phyloP scores from a whole-genome alignment of 2,888 invertebrate genomes.

The Lampropteryx suffumata region DNA sequence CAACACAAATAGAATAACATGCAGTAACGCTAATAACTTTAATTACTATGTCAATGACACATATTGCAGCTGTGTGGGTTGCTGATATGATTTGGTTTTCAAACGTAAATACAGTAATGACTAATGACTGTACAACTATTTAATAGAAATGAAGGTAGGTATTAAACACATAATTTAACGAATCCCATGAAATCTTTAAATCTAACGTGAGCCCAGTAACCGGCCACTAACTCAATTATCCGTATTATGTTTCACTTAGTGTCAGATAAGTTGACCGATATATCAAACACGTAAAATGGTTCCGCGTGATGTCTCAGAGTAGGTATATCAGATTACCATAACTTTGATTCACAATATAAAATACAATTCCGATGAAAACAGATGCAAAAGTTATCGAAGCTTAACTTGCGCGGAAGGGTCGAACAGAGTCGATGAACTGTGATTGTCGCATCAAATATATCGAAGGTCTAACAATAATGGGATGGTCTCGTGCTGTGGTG shows the following conservation, averaged over 20 bases:
- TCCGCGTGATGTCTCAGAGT: constrained; percentile 15
- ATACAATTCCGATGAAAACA: constrained; percentile 35
- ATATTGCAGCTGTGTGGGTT: neutral
- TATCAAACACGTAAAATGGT: constrained; percentile 16
- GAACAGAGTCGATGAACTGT: constrained; percentile 45
- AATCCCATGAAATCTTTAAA: constrained; percentile 11
- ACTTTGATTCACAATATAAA: constrained; percentile 22
- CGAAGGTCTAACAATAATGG: constrained; percentile 33
- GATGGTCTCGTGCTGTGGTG: constrained; percentile 31
- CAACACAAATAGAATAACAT: constrained; percentile 6
- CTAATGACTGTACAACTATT: neutral
- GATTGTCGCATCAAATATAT: constrained; percentile 40
- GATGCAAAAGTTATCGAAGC: constrained; percentile 29
- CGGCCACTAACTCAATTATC: constrained; percentile 42
- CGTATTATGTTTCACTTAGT: constrained; percentile 29
- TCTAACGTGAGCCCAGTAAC: constrained; percentile 3
- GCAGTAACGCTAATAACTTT: constrained; percentile 1
- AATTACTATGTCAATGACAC: constrained; percentile 16
- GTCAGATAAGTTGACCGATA: constrained; percentile 27
- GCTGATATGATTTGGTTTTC: neutral
- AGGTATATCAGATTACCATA: constrained; percentile 15
- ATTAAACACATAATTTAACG: constrained; percentile 1
- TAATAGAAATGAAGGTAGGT: neutral
- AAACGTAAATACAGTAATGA: neutral
- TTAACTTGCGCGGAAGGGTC: constrained; percentile 35